A percentile compares a stretch with the other conserved stretches of the same genome.
Evolutionary conservation across 2,888 invertebrate genomes (phyloP).

Genomic region (Diaperis boleti): DNA sequence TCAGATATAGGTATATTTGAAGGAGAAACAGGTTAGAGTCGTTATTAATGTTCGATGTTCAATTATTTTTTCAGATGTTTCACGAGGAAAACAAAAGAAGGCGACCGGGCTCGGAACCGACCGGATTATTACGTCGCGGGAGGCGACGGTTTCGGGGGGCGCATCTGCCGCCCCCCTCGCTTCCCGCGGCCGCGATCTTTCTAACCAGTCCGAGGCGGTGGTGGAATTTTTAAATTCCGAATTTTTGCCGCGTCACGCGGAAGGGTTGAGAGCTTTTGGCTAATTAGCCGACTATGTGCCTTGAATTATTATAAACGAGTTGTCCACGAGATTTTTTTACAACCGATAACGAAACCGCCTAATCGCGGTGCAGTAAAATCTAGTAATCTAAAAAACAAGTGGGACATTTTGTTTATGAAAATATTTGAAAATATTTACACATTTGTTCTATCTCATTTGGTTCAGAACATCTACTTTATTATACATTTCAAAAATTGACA

Average conservation of each 20-base stretch:
- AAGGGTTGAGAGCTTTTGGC: too few relatives aligned
- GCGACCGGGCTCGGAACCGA: slow-evolving; percentile 20
- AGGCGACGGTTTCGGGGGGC: slow-evolving; percentile 28
- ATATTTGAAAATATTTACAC: too few relatives aligned
- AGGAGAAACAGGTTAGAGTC: slow-evolving; percentile 55
- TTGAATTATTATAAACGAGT: too few relatives aligned
- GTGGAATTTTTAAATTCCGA: slow-evolving; percentile 2
- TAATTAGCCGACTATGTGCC: too few relatives aligned
- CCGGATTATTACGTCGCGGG: slow-evolving; percentile 43
- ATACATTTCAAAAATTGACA: too few relatives aligned
- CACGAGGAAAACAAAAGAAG: slow-evolving; percentile 56
- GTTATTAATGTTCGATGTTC: slow-evolving; percentile 58
- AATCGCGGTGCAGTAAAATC: too few relatives aligned
- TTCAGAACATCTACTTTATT: too few relatives aligned
- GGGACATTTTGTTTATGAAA: too few relatives aligned
- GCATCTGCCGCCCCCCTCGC: neutral
- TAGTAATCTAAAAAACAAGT: too few relatives aligned
- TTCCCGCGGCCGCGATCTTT: neutral
- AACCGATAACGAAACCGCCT: too few relatives aligned
- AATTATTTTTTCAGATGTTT: slow-evolving; percentile 60
- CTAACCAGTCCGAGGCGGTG: neutral
- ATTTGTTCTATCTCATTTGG: too few relatives aligned
- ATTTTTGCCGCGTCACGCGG: neutral
- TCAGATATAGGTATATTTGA: slow-evolving; percentile 60
- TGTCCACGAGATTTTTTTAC: too few relatives aligned